phyloP scores from a whole-genome alignment of 2,113 vertebrate genomes.

The Tragelaphus imberbis region DNA sequence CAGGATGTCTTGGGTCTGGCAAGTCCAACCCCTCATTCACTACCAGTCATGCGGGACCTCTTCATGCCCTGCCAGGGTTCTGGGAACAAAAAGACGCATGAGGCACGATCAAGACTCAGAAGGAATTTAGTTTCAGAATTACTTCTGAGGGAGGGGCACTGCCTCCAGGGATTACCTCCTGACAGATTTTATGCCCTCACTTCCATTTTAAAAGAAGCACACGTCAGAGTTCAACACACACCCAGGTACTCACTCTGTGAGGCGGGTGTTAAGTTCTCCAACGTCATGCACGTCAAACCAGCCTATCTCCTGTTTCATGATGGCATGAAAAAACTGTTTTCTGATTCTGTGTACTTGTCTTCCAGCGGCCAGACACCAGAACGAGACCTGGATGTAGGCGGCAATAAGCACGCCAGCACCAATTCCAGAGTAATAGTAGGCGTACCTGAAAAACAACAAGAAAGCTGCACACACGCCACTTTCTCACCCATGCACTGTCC shows the following conservation, averaged over 20 bases:
- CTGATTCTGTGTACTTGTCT: conserved; percentile 90
- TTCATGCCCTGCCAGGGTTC: not conserved
- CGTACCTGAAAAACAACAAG: conserved; percentile 80
- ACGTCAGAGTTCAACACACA: not conserved
- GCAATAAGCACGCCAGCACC: conserved; percentile 85
- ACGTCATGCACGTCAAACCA: conserved; percentile 96
- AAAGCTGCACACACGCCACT: not conserved
- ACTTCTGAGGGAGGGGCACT: not conserved
- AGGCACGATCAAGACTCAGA: not conserved
- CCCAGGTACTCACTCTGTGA: conserved; percentile 87
- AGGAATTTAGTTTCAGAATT: not conserved
- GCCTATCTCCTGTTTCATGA: conserved; percentile 94
- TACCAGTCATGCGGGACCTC: not conserved
- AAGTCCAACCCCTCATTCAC: not conserved
- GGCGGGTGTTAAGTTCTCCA: conserved; percentile 94
- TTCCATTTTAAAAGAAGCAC: not conserved
- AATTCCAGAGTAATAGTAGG: conserved; percentile 90
- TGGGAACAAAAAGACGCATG: not conserved
- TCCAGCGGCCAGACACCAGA: conserved; percentile 92
- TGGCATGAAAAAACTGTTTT: conserved; percentile 90
- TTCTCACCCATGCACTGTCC: not conserved
- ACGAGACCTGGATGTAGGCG: conserved; percentile 89
- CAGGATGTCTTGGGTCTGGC: not conserved
- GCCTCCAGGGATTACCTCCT: not conserved
- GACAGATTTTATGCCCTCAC: not conserved